Evolutionary conservation across 2,888 invertebrate genomes (phyloP).

Genomic region (Polietes domitor): DNA sequence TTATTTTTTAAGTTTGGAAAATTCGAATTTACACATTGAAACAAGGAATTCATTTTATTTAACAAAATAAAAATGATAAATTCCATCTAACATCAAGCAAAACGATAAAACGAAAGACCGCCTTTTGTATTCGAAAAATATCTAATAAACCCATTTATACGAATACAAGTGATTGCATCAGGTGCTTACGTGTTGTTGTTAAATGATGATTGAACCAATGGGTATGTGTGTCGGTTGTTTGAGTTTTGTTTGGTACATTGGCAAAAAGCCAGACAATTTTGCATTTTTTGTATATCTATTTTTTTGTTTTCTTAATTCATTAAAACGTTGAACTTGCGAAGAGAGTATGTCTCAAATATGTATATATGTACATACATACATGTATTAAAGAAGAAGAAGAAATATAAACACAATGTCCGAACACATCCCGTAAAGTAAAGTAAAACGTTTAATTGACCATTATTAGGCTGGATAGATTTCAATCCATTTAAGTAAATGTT

Average conservation of each 20-base stretch:
- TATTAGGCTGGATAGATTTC: not conserved
- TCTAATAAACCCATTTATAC: constrained; percentile 13
- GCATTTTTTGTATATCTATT: constrained; percentile 8
- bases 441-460: not conserved
- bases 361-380: constrained; percentile 30
- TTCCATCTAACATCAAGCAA: not conserved
- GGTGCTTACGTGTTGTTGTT: constrained; percentile 51
- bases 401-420: constrained; percentile 1
- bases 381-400: constrained; percentile 39
- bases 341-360: not conserved
- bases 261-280: constrained; percentile 61
- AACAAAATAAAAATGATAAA: not conserved
- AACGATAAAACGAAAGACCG: not conserved
- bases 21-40: not conserved
- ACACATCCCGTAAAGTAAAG: not conserved
- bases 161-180: constrained; percentile 62
- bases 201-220: constrained; percentile 70
- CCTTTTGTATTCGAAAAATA: not conserved
- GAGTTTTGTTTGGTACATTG: constrained; percentile 53
- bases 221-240: constrained; percentile 66
- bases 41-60: not conserved
- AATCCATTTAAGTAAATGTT: no score
- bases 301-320: constrained; percentile 43
- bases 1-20: not conserved
- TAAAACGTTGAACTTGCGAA: constrained; percentile 66